Evolutionary conservation across 2,113 vertebrate species (phyloP), one percentile per base, ranked within the genome.

Genomic region (Anguilla japonica): DNA sequence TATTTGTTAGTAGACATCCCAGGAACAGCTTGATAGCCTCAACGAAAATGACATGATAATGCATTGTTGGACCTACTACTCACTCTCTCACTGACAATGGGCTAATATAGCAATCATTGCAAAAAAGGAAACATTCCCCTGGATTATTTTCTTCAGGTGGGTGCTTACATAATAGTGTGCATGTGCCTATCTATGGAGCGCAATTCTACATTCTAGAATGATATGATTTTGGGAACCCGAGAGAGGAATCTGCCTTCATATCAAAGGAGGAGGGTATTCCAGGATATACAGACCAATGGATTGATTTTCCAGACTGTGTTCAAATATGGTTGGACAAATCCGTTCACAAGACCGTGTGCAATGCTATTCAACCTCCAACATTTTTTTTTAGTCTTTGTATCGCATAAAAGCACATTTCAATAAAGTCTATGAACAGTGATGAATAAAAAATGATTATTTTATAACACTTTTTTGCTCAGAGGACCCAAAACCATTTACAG

Each of bases 391-490:
- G 60, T 67, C 26, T 67, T 4, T 67, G 3, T 67, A 26, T 67
- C 11, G 50, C 11, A 14, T 53, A 53, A 53, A 53, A 53, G 50
- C 2, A 20, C 22, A 67, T 26, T 67, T 67, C 60, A 67, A 26
- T 26, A 67, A 60, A 18, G 57, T 60, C 43, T 18, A 18, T 60
- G 57, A 60, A 67, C 60, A 67, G 71, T 75, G n/a, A 75, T 34
- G n/a, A 75, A 26, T 34, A 75, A 34, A 75, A 75, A 11, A 34
- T 34, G 11, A 34, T 34, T 34, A 13, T 75, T 75, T n/a, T 75
- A 75, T 13, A 75, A 34, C 71, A 34, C 34, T 34, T 75, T 75
- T 75, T 96, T 91, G 93, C 94, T 75, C 71, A 13, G 8, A 34
- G n/a, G 71, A 75, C n/a, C 34, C 57, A 83, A 83, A 39, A n/a